These are phyloP conservation scores for Diaprepes abbreviatus DNA, from an alignment of 2,888 invertebrate species.

Conservation along the genomic window DNA sequence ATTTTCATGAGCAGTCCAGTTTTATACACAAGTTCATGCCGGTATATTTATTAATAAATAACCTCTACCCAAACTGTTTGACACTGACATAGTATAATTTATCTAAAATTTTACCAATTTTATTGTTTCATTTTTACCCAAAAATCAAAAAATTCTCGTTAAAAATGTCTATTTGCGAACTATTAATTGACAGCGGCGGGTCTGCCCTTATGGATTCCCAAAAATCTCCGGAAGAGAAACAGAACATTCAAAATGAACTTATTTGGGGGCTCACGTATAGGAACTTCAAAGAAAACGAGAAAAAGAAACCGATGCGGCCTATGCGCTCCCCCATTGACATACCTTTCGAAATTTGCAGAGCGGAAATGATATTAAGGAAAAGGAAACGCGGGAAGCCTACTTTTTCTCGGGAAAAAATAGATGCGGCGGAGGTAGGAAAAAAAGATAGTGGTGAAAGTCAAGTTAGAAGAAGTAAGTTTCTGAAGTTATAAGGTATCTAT, in stretches of 20 bases:
- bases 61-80: too few species aligned
- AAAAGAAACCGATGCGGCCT: constrained; percentile 40
- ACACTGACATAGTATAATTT: not conserved
- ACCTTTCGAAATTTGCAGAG: constrained; percentile 49
- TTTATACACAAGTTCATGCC: too few species aligned
- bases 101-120: not conserved
- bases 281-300: constrained; percentile 41
- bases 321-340: constrained; percentile 47
- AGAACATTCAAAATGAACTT: constrained; percentile 50
- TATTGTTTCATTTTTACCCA: not conserved
- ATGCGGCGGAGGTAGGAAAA: not conserved
- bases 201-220: not conserved
- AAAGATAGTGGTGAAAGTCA: not conserved
- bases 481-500: too few species aligned
- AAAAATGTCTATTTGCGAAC: constrained; percentile 41
- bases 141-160: constrained; percentile 19
- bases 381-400: constrained; percentile 14
- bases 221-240: constrained; percentile 24
- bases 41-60: too few species aligned
- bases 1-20: too few species aligned
- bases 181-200: constrained; percentile 4
- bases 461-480: too few species aligned
- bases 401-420: too few species aligned
- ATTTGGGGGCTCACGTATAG: constrained; percentile 47
- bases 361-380: constrained; percentile 23